These are phyloP conservation scores for Volucella zonaria DNA, from an alignment of 2,888 invertebrate species.

Conservation along the genomic window DNA sequence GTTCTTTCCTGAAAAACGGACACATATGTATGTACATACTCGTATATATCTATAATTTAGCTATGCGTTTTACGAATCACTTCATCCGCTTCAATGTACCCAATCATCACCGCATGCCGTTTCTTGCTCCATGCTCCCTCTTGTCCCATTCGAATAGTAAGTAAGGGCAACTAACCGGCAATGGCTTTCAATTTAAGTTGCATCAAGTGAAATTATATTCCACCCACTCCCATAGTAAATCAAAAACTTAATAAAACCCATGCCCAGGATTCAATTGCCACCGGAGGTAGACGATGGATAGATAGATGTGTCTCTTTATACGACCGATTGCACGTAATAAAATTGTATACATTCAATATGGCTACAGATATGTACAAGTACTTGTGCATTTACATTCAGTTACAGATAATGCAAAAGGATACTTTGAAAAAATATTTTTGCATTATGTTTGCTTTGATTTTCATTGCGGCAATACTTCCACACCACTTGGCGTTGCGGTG, in stretches of 20 bases:
- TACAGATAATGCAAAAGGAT: constrained; percentile 37
- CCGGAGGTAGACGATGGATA: neutral
- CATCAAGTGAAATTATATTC: constrained; percentile 39
- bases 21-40: no score
- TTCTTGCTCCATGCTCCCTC: neutral
- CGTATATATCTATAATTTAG: neutral
- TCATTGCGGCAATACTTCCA: constrained; percentile 40
- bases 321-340: constrained; percentile 58
- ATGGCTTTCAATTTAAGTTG: constrained; percentile 40
- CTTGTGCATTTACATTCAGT: constrained; percentile 5
- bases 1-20: neutral
- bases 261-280: constrained; percentile 13
- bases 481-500: constrained; percentile 18
- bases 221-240: constrained; percentile 33
- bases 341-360: constrained; percentile 38
- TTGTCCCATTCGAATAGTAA: neutral
- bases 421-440: constrained; percentile 52
- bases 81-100: constrained; percentile 55
- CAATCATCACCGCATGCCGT: constrained; percentile 38
- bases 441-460: constrained; percentile 59
- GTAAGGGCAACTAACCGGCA: no score
- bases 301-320: constrained; percentile 25
- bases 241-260: constrained; percentile 38
- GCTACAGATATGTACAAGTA: neutral
- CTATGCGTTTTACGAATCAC: constrained; percentile 55